Percentiles rank a stretch among this genome's conserved stretches.
Evolutionary conservation across 2,888 invertebrate genomes (phyloP).

Genomic region (Belgica antarctica): DNA sequence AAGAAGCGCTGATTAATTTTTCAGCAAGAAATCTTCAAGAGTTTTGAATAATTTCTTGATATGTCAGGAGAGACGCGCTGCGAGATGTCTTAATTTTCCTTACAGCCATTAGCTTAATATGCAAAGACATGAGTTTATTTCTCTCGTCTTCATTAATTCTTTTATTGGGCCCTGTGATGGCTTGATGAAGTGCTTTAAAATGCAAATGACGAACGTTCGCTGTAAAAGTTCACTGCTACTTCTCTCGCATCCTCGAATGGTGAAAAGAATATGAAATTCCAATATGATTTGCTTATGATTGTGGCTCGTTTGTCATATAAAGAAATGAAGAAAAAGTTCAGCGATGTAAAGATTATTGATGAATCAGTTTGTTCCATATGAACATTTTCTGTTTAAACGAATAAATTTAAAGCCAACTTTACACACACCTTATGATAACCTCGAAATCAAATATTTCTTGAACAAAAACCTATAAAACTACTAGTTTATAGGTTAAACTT

Average conservation of each 20-base stretch:
- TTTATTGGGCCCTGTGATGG: conserved; percentile 4
- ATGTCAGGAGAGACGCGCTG: neutral
- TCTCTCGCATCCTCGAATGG: neutral
- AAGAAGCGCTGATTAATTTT: conserved; percentile 18
- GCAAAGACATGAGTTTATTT: neutral
- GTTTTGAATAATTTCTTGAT: conserved; percentile 23
- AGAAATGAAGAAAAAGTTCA: neutral
- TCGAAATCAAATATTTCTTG: too few species aligned
- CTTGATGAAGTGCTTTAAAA: neutral
- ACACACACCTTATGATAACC: too few species aligned
- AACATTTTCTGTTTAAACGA: too few species aligned
- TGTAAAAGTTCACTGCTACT: neutral
- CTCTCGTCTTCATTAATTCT: neutral
- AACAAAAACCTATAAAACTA: too few species aligned
- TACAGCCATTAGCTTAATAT: conserved; percentile 10
- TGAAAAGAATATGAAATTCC: neutral
- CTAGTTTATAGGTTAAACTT: too few species aligned
- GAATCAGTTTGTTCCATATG: too few species aligned
- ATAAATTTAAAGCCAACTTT: too few species aligned
- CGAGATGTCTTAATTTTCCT: conserved; percentile 11
- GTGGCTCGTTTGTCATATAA: conserved; percentile 22
- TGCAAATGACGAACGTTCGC: neutral
- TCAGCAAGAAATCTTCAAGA: neutral
- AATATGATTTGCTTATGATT: conserved; percentile 5
- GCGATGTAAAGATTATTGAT: neutral